A percentile compares a stretch with the other conserved stretches of the same genome.
Conservation (phyloP, 2,113 vertebrate genomes). For the Leptosomus discolor region DNA sequence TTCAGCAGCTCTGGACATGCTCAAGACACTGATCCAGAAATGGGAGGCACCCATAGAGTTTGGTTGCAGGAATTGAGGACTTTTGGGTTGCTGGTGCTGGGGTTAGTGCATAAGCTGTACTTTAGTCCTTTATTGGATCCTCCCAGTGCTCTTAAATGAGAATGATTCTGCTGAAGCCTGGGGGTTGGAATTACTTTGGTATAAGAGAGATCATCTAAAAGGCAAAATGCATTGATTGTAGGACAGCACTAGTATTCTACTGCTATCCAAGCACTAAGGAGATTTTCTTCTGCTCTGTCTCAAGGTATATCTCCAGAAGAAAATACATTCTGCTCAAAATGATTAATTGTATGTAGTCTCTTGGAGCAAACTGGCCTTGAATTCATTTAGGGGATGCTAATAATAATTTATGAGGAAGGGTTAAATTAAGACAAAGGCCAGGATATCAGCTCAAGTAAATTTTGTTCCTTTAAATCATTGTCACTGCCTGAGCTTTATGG, state of each 20-base stretch:
- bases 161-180: not conserved
- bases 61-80: not conserved
- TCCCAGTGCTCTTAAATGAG: not conserved
- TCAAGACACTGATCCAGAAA: not conserved
- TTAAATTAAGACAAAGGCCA: not conserved
- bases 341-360: not conserved
- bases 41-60: not conserved
- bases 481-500: not conserved
- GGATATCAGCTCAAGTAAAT: not conserved
- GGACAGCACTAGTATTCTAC: not conserved
- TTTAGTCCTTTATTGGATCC: not conserved
- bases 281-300: not conserved
- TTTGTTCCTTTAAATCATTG: not conserved
- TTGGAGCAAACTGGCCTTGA: not conserved
- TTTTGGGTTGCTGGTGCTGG: not conserved
- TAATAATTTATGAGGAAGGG: not conserved
- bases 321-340: not conserved
- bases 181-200: not conserved
- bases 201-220: not conserved
- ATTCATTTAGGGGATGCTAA: not conserved
- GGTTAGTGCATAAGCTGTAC: not conserved
- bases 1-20: not conserved
- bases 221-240: not conserved
- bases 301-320: not conserved
- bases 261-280: not conserved